These are phyloP conservation scores for Acrossocheilus fasciatus DNA, from an alignment of 2,797 vertebrate species.

Conservation along the genomic window DNA sequence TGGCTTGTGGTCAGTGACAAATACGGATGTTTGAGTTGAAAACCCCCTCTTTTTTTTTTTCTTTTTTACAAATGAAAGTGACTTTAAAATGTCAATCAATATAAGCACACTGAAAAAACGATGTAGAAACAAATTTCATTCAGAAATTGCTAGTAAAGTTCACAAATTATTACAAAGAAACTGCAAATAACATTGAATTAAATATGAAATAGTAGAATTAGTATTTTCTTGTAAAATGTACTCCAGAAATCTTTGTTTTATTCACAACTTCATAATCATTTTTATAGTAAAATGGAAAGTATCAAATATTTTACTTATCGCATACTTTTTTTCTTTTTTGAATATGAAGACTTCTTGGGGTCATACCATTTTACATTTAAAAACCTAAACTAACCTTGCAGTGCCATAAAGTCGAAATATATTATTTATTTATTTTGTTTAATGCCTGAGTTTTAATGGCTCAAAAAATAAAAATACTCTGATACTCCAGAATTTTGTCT, in stretches of 20 bases:
- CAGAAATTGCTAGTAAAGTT: not conserved
- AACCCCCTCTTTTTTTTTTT: not conserved
- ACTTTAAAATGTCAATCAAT: not conserved
- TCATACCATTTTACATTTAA: not conserved
- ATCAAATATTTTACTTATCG: not conserved
- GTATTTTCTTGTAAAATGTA: not conserved
- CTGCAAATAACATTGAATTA: not conserved
- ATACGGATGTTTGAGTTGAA: not conserved
- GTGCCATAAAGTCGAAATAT: too few relatives aligned
- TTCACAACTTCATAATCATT: too few relatives aligned
- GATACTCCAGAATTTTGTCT: not conserved
- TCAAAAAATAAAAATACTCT: not conserved
- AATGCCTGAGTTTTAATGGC: not conserved
- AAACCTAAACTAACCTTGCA: not conserved
- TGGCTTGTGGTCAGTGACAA: not conserved
- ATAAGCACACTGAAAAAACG: not conserved
- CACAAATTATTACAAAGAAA: not conserved
- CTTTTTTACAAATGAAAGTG: not conserved
- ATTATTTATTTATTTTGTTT: too few relatives aligned
- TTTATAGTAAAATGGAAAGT: not conserved
- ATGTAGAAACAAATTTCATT: not conserved
- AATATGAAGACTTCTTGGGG: not conserved
- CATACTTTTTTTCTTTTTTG: not conserved
- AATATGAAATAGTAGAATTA: not conserved
- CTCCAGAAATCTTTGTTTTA: too few relatives aligned